These are phyloP conservation scores for Poliocrania exsul DNA, from an alignment of 2,797 vertebrate genomes.

Conservation along the genomic window DNA sequence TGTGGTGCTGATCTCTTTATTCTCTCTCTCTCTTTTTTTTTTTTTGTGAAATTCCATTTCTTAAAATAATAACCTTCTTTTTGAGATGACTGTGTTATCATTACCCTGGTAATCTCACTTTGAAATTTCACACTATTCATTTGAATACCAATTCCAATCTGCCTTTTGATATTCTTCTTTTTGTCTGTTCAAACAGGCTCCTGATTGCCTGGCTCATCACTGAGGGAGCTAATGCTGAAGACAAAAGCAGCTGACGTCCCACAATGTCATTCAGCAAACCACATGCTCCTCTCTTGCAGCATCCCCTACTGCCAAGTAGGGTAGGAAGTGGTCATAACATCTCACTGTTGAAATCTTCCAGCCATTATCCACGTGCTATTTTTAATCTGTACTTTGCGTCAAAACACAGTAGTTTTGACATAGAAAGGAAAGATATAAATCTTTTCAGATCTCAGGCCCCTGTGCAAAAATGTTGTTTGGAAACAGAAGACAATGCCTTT, in stretches of 20 bases:
- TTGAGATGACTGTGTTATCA: conserved; percentile 39
- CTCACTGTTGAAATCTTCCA: conserved; percentile 28
- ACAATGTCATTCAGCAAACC: not conserved
- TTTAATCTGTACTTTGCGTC: conserved; percentile 48
- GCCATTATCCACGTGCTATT: not conserved
- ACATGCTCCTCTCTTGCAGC: not conserved
- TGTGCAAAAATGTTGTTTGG: not conserved
- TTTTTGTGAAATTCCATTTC: conserved; percentile 55
- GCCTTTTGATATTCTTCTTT: conserved; percentile 68
- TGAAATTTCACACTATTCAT: conserved; percentile 68
- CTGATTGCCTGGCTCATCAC: conserved; percentile 48
- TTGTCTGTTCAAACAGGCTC: conserved; percentile 64
- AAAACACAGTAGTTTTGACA: conserved; percentile 14
- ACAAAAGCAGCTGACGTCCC: conserved; percentile 3
- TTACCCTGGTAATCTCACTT: conserved; percentile 68
- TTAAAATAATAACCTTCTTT: conserved; percentile 63
- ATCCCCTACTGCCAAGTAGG: not conserved
- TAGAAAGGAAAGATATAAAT: not conserved
- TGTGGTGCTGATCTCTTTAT: conserved; percentile 51
- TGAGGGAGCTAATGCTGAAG: not conserved
- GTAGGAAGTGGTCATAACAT: conserved; percentile 27
- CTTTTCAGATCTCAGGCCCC: not conserved
- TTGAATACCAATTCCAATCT: conserved; percentile 63
- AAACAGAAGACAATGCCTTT: not conserved
- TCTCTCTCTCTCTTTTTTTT: not conserved